Evolutionary conservation across 2,113 vertebrate species (phyloP), one percentile per base, ranked within the genome.

Genomic region (Brienomyrus longianalis): DNA sequence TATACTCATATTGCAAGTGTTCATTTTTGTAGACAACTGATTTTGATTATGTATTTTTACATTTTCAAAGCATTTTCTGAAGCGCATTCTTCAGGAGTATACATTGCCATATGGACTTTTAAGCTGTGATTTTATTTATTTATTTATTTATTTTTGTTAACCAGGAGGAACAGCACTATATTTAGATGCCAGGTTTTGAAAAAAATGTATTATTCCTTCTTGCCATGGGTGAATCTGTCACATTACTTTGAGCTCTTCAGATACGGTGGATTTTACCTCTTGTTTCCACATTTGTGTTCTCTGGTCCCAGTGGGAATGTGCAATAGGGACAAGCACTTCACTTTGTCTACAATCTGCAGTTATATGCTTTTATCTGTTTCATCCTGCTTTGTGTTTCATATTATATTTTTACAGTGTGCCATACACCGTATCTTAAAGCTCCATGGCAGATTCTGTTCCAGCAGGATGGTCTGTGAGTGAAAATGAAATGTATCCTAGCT

Each of bases 221-320:
- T 86, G 8, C 48, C 83, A 35, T 43, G 31, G 77, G 31, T 48
- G 83, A 86, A 86, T 86, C 83, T 86, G 43, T 86, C 83, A 86
- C 83, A 86, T 48, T 86, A 86, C 83, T 86, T 51, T 86, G 47
- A 31, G 83, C 48, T 86, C 83, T 48, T 86, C 23, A 51, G 83
- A 21, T 50, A 51, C 5, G 47, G 83, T 50, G 47, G 48, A 51
- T 86, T 86, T 51, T 51, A 47, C 11, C 47, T 50, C 83, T 50
- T 50, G 83, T 86, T 86, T 80, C 51, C 48, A 51, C 83, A 86
- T 10, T 86, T 86, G 83, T 86, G 48, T 86, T 86, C 83, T 51
- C 21, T 51, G 48, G n/a, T 86, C 83, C 83, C 83, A 27, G 21
- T 86, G 48, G 83, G 83, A 86, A 86, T n/a, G 45, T 85, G 83